These are phyloP conservation scores for Pachyseris speciosa DNA, from an alignment of 64 coral and sea anemone species.

Conservation along the genomic window DNA sequence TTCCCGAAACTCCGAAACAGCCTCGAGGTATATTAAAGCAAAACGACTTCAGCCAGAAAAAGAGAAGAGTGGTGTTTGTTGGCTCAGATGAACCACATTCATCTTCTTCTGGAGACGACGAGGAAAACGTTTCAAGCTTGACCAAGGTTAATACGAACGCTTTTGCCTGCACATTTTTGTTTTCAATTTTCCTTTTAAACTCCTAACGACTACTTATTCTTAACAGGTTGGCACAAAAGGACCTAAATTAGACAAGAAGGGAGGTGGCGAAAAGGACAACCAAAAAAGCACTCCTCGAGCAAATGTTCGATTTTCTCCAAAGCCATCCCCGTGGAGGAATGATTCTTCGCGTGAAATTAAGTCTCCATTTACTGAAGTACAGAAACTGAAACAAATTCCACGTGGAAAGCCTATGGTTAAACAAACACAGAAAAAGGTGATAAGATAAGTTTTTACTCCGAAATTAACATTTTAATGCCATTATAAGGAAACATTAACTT, in stretches of 20 bases:
- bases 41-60: slow-evolving; percentile 53
- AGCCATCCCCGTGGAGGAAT: slow-evolving; percentile 74
- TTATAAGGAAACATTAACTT: neutral
- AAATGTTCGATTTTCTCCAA: slow-evolving; percentile 88
- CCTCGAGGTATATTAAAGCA: slow-evolving; percentile 76
- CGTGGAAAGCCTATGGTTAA: slow-evolving; percentile 61
- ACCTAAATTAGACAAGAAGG: neutral
- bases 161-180: neutral
- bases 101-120: slow-evolving; percentile 66
- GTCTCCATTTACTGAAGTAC: slow-evolving; percentile 15
- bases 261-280: slow-evolving; percentile 36
- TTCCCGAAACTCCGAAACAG: slow-evolving; percentile 29
- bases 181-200: neutral
- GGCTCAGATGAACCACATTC: slow-evolving; percentile 51
- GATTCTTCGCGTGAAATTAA: neutral
- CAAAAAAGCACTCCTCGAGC: slow-evolving; percentile 53
- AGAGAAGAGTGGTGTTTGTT: slow-evolving; percentile 85
- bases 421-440: slow-evolving; percentile 85
- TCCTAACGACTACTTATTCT: neutral
- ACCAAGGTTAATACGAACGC: neutral
- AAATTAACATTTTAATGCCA: neutral
- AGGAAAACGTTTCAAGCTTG: slow-evolving; percentile 40
- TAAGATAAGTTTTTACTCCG: neutral
- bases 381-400: slow-evolving; percentile 78
- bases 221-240: neutral